A percentile compares a stretch with the other conserved stretches of the same genome.
phyloP scores from a whole-genome alignment of 2,888 invertebrate genomes.

The Agonopterix heracliana region DNA sequence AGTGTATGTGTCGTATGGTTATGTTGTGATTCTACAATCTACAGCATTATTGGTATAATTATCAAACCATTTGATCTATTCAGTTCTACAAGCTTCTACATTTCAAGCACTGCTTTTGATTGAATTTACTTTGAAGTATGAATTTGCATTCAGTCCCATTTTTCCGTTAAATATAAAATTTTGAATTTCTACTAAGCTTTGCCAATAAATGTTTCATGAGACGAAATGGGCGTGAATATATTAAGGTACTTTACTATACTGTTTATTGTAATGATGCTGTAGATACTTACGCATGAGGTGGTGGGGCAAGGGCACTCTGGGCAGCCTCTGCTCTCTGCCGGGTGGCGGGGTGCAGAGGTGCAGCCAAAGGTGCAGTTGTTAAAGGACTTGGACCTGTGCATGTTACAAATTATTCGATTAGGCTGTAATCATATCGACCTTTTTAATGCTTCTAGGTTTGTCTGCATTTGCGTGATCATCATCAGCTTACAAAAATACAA shows the following conservation, averaged over 20 bases:
- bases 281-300: slow-evolving; percentile 63
- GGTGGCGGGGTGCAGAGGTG: slow-evolving; percentile 62
- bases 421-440: not conserved
- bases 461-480: no score
- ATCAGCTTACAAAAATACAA: no score
- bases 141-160: no score
- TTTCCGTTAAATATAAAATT: not conserved
- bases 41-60: slow-evolving; percentile 14
- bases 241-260: not conserved
- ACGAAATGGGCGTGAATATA: slow-evolving; percentile 54
- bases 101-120: not conserved
- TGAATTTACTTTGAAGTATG: no score
- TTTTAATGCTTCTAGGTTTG: no score
- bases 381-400: slow-evolving; percentile 49
- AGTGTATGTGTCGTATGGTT: slow-evolving; percentile 46
- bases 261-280: not conserved
- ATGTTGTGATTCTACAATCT: slow-evolving; percentile 40
- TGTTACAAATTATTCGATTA: slow-evolving; percentile 8
- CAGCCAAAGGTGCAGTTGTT: slow-evolving; percentile 59
- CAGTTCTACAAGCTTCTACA: slow-evolving; percentile 10
- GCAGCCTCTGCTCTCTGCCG: slow-evolving; percentile 61
- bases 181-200: slow-evolving; percentile 8
- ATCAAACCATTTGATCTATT: slow-evolving; percentile 9
- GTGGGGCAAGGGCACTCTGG: slow-evolving; percentile 62
- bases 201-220: slow-evolving; percentile 48